phyloP scores from a whole-genome alignment of 2,888 invertebrate species.

The Orthosia cruda region DNA sequence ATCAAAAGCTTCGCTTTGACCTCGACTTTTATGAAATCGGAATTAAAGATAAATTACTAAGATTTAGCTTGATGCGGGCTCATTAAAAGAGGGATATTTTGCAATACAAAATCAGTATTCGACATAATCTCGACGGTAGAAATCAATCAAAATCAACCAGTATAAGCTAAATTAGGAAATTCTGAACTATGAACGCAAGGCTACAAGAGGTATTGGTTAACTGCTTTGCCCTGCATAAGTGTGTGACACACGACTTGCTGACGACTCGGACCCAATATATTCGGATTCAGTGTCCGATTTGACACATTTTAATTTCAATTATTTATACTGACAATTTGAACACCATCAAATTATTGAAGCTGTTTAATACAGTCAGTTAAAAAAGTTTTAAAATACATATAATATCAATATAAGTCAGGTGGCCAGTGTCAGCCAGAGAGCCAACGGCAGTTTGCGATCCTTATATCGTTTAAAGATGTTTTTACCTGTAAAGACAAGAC shows the following conservation, averaged over 20 bases:
- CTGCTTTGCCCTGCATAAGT: not conserved
- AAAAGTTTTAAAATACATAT: too few relatives aligned
- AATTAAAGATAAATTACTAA: not conserved
- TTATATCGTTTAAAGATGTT: too few relatives aligned
- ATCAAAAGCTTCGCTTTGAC: not conserved
- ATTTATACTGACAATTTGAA: too few relatives aligned
- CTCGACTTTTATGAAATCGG: not conserved
- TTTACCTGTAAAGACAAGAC: too few relatives aligned
- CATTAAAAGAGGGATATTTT: not conserved
- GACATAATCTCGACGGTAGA: not conserved
- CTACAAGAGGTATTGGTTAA: not conserved
- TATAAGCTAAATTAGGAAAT: constrained; percentile 4
- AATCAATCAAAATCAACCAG: constrained; percentile 13
- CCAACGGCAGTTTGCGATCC: too few relatives aligned
- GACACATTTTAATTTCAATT: too few relatives aligned
- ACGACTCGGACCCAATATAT: too few relatives aligned
- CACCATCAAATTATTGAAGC: too few relatives aligned
- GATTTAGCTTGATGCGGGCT: not conserved
- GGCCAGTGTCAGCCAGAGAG: too few relatives aligned
- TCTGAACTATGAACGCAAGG: not conserved
- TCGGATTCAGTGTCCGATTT: too few relatives aligned
- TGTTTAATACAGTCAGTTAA: too few relatives aligned
- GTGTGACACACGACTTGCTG: not conserved
- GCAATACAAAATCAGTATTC: constrained; percentile 4
- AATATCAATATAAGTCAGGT: too few relatives aligned